Base-by-base conservation (phyloP, 2,797 vertebrate species). In the Acipenser oxyrinchus region DNA sequence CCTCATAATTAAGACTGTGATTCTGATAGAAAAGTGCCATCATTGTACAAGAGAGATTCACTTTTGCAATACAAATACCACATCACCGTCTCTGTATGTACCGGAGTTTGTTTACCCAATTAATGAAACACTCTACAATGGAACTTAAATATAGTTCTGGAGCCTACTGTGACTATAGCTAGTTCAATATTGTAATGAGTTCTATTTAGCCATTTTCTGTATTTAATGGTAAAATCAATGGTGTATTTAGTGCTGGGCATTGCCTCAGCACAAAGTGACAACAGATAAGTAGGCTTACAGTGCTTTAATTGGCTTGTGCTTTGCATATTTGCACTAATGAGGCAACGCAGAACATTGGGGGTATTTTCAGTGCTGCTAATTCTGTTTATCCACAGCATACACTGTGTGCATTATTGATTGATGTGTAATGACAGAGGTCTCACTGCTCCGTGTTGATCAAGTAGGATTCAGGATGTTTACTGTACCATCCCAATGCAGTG, bases 291-390 rank as follows among this genome's bases (percentile, higher is more conserved):
- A 80, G 83, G 77, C 79, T 80, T 77, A 72, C 73, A 77, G 81
- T 77, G 82, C 80, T 84, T 79, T 89, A 90, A 89, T 88, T 90
- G 85, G 82, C 83, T 84, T 87, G 76, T 82, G 80, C 80, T 86
- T 84, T 86, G 84, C 83, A 84, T 68, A 63, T 89, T 88, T 86
- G 81, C 69, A 71, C 81, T 87, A 87, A 88, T 88, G 79, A 79
- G 79, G 72, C 71, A 78, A 68, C 73, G 73, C 76, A 69, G 79
- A 69, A 70, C 78, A 78, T 81, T 48, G 79, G 73, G 76, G 75
- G 81, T 81, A 85, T 77, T 77, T 78, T 70, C 71, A 71, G 72
- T 76, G 72, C 77, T 75, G 63, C 82, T 78, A 76, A 84, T 80
- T 78, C 80, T 83, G 81, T 83, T 84, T 84, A 82, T 84, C 81